Base-by-base conservation (phyloP, 2,113 vertebrate species). In the Ictalurus punctatus region DNA sequence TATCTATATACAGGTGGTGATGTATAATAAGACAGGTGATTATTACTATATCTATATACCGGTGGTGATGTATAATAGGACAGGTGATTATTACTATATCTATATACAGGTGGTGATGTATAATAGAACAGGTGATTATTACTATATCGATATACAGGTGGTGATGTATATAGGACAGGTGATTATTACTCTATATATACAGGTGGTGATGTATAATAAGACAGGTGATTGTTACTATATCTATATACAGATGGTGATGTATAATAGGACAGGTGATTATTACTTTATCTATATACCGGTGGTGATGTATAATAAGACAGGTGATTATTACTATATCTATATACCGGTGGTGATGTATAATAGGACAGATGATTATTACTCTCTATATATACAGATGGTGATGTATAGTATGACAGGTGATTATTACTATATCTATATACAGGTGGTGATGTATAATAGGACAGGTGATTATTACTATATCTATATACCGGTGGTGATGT, bases 401-500 rank as follows among this genome's bases (percentile, higher is more conserved):
- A 17, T 71, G 69, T 34, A 17, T 71, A 34, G 44, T 2, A 76
- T 19, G 37, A 76, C 21, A 44, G 73, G 37, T 44, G 34, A 44
- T 78, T 52, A 78, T 74, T 40, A 4, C 25, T 79, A 5, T 54
- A 1, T n/a, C 21, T 63, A 0, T 63, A 0, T 73, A 1, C 8
- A 23, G 6, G 19, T 25, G 21, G 8, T 48, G 71, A 37, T 27
- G 19, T 78, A 74, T 44, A n/a, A 74, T 6, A 74, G 17, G 17
- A 74, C 19, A 10, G 73, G 34, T 23, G 30, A 74, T 80, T 80
- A 7, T 54, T 54, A 3, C 5, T 87, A 65, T 79, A 91, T 90
- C 85, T 91, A 1, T 76, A 40, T 89, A 21, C 92, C 99, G 98
- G 73, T 98, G 90, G 97, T 97, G 92, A 99, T 99, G 98, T 99